These are phyloP conservation scores for Pantherophis guttatus DNA, from an alignment of 2,113 vertebrate species.

Conservation along the genomic window DNA sequence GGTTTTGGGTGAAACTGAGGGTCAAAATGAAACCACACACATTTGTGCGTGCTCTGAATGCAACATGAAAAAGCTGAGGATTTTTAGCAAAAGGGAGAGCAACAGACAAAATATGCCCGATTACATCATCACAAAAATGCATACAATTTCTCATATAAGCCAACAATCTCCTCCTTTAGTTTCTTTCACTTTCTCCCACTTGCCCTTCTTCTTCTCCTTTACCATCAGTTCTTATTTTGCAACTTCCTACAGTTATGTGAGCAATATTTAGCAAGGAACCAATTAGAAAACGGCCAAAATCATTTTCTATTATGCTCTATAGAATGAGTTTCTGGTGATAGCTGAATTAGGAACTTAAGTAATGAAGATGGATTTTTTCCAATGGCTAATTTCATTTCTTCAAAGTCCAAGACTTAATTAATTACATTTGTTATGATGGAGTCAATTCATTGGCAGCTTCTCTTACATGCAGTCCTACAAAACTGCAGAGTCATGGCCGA, in stretches of 20 bases:
- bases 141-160: neutral
- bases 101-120: neutral
- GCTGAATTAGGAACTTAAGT: neutral
- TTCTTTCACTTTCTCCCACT: neutral
- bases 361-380: neutral
- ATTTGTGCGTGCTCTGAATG: neutral
- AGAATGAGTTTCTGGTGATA: neutral
- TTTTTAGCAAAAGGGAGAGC: neutral
- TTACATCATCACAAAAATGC: neutral
- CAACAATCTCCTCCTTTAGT: neutral
- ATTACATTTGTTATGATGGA: neutral
- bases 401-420: neutral
- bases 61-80: neutral
- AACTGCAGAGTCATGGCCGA: neutral
- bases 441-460: neutral
- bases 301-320: neutral
- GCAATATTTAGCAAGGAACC: neutral
- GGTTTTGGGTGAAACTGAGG: neutral
- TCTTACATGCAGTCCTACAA: neutral
- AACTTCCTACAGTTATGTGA: neutral
- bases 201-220: neutral
- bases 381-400: neutral
- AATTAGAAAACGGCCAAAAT: neutral
- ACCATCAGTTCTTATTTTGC: neutral
- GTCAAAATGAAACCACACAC: neutral